Evolutionary conservation across 1,140 invertebrate genomes (phyloP).

Genomic region (Trichogramma pretiosum): DNA sequence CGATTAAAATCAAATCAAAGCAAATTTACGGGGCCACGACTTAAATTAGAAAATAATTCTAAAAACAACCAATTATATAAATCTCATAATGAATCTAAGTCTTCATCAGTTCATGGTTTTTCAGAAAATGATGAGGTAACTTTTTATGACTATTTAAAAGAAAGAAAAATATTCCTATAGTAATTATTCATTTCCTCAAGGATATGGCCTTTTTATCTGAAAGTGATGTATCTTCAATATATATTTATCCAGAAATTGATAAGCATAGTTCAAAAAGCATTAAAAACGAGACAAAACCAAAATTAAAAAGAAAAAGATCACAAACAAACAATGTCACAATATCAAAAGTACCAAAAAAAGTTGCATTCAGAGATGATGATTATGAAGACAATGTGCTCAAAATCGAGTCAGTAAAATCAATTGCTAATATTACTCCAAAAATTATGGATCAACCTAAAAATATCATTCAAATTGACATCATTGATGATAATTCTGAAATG

Average conservation of each 20-base stretch:
- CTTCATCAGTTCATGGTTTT: too few relatives aligned
- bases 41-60: too few relatives aligned
- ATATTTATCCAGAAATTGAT: too few relatives aligned
- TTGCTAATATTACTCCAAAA: not conserved
- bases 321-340: too few relatives aligned
- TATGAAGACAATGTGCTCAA: slow-evolving; percentile 9
- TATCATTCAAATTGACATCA: not conserved
- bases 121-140: slow-evolving; percentile 4
- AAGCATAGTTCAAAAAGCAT: not conserved
- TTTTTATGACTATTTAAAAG: too few relatives aligned
- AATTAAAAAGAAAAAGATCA: slow-evolving; percentile 10
- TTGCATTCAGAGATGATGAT: slow-evolving; percentile 10
- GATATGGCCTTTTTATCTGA: not conserved
- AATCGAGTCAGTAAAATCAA: not conserved
- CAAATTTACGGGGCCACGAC: too few relatives aligned
- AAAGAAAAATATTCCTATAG: not conserved
- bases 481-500: not conserved
- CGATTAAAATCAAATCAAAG: slow-evolving; percentile 12
- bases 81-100: not conserved
- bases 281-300: not conserved
- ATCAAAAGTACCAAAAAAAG: slow-evolving; percentile 18
- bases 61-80: not conserved
- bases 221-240: not conserved
- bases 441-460: not conserved
- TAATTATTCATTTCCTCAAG: not conserved